Base-by-base conservation (phyloP, 2,113 vertebrate genomes). In the Ophiodon elongatus region DNA sequence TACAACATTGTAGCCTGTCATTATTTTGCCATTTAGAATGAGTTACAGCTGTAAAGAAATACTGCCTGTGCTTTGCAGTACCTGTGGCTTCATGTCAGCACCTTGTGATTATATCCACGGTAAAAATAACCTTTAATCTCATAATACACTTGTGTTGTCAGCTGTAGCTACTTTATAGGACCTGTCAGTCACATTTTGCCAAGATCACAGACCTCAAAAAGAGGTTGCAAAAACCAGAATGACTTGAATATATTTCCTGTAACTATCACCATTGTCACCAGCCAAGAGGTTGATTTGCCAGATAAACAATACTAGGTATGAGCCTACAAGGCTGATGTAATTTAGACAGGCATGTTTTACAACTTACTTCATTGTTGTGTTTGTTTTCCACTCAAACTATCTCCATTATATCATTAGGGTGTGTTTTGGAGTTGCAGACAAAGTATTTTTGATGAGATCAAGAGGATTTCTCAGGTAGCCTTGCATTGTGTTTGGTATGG, bases 361-460 rank as follows among this genome's bases (percentile, higher is more conserved):
- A 47, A 29, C 1, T 41, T 43, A 14, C 69, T 54, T 69, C 8
- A 3, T 60, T 79, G 45, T 54, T 83, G 14, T 85, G 66, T 88
- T 76, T 91, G 59, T 79, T 79, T 17, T 82, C 88, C 11, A 77
- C 10, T 27, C 63, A 1, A 43, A 72, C 50, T 85, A 29, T 96
- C 91, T 93, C 95, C 94, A 85, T 93, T 59, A 14, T 94, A 60
- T 92, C 89, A 80, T 87, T 95, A 98, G 98, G 97, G 95, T 93
- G 89, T 96, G 92, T 97, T 98, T 97, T 98, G 98, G 98, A 98
- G 96, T 95, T 98, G 97, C 97, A 98, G 97, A 96, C 97, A 99
- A 91, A 98, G 93, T 97, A 96, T 99, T 95, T 98, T 99, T 97
- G 97, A 98, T 96, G 98, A 99, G 94, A 98, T 99, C 96, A 98